phyloP scores from a whole-genome alignment of 37 sponge, comb jelly and placozoan genomes.

The Axinella damicornis region DNA sequence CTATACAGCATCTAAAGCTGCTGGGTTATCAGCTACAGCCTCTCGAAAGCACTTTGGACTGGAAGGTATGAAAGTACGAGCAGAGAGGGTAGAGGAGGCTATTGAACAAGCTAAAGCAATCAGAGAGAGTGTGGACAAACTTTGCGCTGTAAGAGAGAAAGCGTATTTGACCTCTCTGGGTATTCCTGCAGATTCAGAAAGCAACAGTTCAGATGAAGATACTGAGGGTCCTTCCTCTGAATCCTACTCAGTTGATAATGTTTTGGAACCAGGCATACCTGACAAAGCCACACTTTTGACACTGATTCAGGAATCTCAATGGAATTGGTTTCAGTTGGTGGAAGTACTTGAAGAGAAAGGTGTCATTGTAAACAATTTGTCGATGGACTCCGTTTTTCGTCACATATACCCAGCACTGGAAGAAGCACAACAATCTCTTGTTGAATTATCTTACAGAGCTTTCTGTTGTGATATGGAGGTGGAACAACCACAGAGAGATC shows the following conservation, averaged over 20 bases:
- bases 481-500: background rate
- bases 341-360: background rate
- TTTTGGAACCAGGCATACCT: no score
- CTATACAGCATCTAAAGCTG: constrained; percentile 8
- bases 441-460: background rate
- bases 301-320: background rate
- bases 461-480: background rate
- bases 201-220: no score
- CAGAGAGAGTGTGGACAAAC: background rate
- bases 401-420: no score
- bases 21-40: constrained; percentile 26
- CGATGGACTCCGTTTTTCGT: no score
- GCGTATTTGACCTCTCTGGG: background rate
- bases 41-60: constrained; percentile 31
- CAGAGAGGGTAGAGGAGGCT: constrained; percentile 7
- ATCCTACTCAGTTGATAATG: background rate
- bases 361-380: no score
- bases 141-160: background rate
- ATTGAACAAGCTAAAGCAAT: constrained; percentile 3
- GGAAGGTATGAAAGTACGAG: background rate
- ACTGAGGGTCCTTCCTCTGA: background rate
- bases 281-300: background rate
- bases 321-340: constrained; percentile 14
- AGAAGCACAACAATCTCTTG: no score
- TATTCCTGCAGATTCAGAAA: background rate